Percentiles rank a stretch among this genome's conserved stretches.
Conservation (phyloP, 1,140 invertebrate genomes). For the Thaumetopoea pityocampa region DNA sequence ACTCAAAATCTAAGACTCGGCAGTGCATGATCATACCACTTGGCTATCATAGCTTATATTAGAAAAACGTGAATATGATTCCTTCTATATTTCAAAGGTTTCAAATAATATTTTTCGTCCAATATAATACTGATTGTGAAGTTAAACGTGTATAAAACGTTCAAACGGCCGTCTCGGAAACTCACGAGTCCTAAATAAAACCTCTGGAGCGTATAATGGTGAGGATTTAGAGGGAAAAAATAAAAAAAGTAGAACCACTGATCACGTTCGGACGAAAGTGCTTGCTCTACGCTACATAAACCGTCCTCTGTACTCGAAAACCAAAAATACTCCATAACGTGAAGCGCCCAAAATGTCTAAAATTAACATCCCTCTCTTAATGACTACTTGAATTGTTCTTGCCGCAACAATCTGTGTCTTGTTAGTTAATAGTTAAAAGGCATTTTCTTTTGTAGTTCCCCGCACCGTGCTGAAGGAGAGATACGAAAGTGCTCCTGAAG, state of each 20-base stretch:
- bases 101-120: slow-evolving; percentile 7
- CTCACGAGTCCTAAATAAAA: slow-evolving; percentile 16
- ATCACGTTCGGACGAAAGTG: slow-evolving; percentile 33
- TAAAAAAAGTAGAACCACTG: slow-evolving; percentile 13
- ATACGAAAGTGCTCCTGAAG: slow-evolving; percentile 84
- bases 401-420: slow-evolving; percentile 21
- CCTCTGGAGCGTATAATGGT: slow-evolving; percentile 3
- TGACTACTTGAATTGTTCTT: slow-evolving; percentile 30
- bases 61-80: background rate
- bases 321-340: slow-evolving; percentile 43
- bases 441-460: slow-evolving; percentile 81
- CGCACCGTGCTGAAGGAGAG: slow-evolving; percentile 89
- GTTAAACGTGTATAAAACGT: slow-evolving; percentile 5
- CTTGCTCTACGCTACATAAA: slow-evolving; percentile 19
- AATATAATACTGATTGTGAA: background rate
- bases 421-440: slow-evolving; percentile 26
- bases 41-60: no score
- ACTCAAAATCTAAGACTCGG: no score
- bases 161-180: slow-evolving; percentile 7
- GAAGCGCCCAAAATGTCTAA: slow-evolving; percentile 55
- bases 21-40: no score
- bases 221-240: slow-evolving; percentile 9
- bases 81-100: background rate
- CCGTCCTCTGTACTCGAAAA: slow-evolving; percentile 31
- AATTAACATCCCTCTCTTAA: slow-evolving; percentile 56